A percentile compares a stretch with the other conserved stretches of the same genome.
These are phyloP conservation scores for Rhinichthys osculus DNA, from an alignment of 2,797 vertebrate species.

Conservation along the genomic window DNA sequence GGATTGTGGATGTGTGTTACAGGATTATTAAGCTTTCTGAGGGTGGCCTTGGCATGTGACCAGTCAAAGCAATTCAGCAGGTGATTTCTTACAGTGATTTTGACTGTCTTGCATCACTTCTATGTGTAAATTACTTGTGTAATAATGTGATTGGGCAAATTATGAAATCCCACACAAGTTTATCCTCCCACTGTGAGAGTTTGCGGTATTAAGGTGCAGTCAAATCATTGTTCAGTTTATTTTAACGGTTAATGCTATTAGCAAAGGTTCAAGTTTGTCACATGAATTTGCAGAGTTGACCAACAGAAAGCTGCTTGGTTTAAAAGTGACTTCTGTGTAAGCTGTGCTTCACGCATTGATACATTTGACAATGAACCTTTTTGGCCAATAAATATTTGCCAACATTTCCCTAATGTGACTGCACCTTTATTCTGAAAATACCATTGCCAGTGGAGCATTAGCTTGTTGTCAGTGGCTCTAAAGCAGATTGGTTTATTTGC, in stretches of 20 bases:
- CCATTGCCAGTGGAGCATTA: background rate
- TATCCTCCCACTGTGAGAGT: background rate
- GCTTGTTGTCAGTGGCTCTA: background rate
- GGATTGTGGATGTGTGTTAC: background rate
- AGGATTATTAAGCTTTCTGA: background rate
- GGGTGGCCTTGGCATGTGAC: background rate
- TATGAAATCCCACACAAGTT: background rate
- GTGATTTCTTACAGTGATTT: background rate
- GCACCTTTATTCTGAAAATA: background rate
- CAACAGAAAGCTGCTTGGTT: background rate
- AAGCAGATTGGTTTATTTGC: background rate
- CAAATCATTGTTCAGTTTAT: background rate
- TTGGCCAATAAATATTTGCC: background rate
- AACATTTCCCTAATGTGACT: background rate
- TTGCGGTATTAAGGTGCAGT: background rate
- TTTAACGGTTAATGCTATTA: background rate
- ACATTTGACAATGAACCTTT: background rate
- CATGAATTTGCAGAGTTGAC: background rate
- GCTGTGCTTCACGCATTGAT: background rate
- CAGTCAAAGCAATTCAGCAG: conserved; percentile 3
- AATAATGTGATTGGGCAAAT: background rate
- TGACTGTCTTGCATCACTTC: background rate
- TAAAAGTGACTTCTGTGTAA: background rate
- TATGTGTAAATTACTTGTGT: background rate
- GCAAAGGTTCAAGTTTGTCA: background rate